Evolutionary conservation across 2,888 invertebrate species (phyloP), one percentile per base, ranked within the genome.

Genomic region (Andrena chrysosceles): DNA sequence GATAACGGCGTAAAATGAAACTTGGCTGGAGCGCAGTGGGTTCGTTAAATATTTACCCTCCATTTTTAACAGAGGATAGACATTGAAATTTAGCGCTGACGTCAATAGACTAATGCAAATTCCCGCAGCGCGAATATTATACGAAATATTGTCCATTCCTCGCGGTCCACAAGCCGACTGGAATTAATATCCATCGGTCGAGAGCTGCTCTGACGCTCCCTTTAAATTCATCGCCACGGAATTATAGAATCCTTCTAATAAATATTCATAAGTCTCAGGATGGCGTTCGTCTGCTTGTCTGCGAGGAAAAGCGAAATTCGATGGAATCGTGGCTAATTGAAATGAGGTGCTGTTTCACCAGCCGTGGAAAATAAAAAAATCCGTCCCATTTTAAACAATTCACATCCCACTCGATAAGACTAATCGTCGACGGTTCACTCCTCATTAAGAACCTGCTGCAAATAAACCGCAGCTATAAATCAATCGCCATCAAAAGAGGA

Each of bases 21-120:
- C 48, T 6, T 29, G 56, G 8, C 42, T 16, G 10, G 60, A 60
- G 54, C 16, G 33, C 33, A 6, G 20, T 7, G 2, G 29, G 42
- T 26, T 48, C 49, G 10, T 75, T 52, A 76, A 70, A 70, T 52
- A 70, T 70, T 62, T 42, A 60, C n/a, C 42, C 70, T 0, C n/a
- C 29, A 33, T 29, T 33, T 68, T 54, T 35, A 10, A 63, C 23
- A 52, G 10, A 33, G 31, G 33, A 10, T 0, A 42, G 26, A 8
- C 16, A 29, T 62, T 26, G 52, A 52, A 69, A 13, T 16, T 13
- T 62, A 42, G 26, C 0, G 6, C 49, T 10, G 13, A 0, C 4
- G n/a, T 20, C 8, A 23, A 16, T 31, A 49, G 20, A 73, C 10
- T 10, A n/a, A 35, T 56, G 56, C 56, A 59, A 74, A 74, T 60